Conservation (phyloP, 2,113 vertebrate genomes). For the Onychostoma macrolepis region DNA sequence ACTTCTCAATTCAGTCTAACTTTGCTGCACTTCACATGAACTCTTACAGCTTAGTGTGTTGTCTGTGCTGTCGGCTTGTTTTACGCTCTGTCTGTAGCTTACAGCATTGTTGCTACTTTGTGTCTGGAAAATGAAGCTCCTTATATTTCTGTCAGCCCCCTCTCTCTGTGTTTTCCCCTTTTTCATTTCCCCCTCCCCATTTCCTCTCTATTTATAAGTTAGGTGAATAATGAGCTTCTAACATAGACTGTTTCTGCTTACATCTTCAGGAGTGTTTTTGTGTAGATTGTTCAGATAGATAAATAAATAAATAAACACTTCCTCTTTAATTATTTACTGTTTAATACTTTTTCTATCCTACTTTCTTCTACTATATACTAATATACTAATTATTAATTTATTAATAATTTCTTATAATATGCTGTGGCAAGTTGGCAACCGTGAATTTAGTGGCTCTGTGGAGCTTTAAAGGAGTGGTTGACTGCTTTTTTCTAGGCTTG, state of each 20-base stretch:
- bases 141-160: neutral
- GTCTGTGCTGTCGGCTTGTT: slow-evolving; percentile 31
- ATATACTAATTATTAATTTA: no score
- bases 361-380: no score
- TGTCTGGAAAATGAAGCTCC: slow-evolving; percentile 9
- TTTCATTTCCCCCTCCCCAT: neutral
- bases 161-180: slow-evolving; percentile 35
- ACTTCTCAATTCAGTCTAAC: neutral
- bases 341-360: neutral
- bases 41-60: neutral
- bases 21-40: slow-evolving; percentile 41
- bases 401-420: neutral
- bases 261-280: neutral
- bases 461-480: no score
- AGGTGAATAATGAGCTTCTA: neutral
- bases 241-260: neutral
- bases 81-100: slow-evolving; percentile 44
- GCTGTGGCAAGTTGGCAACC: neutral
- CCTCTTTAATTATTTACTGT: neutral
- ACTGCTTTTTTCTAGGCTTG: no score
- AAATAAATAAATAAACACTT: neutral
- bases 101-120: slow-evolving; percentile 37
- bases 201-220: neutral
- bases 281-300: neutral
- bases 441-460: no score